Conservation (phyloP, 2,113 vertebrate genomes). For the Nothoprocta pentlandii region DNA sequence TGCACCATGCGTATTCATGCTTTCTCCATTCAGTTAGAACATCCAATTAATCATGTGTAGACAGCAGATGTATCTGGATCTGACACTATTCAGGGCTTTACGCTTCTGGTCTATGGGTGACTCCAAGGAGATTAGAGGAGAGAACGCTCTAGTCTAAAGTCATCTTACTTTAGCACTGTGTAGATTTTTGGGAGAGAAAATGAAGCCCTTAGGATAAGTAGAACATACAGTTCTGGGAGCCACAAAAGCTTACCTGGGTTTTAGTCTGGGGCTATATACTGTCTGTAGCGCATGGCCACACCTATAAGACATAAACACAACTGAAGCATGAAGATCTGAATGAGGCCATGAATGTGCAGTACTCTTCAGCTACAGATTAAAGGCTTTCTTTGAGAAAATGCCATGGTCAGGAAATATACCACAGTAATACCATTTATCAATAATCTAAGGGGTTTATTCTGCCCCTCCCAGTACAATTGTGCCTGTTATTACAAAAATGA, state of each 20-base stretch:
- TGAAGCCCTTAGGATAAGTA: neutral
- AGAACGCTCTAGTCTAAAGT: neutral
- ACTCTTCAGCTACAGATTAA: neutral
- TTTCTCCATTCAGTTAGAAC: neutral
- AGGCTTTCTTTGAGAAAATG: neutral
- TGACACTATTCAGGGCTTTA: accelerated
- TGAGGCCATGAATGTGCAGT: accelerated
- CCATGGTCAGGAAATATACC: neutral
- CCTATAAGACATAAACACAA: neutral
- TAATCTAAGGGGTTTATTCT: neutral
- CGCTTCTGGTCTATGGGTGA: neutral
- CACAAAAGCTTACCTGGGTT: neutral
- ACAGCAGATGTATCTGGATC: neutral
- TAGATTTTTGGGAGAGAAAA: neutral
- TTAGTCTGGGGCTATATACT: neutral
- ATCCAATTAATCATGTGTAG: neutral
- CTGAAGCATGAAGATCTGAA: neutral
- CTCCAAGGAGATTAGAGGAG: neutral
- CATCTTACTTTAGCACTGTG: neutral
- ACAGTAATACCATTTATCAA: neutral
- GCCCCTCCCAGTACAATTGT: neutral
- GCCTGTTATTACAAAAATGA: neutral
- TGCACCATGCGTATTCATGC: accelerated
- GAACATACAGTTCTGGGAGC: neutral
- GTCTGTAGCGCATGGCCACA: accelerated